Evolutionary conservation across 2,888 invertebrate genomes (phyloP), one percentile per base, ranked within the genome.

Genomic region (Mimas tiliae): DNA sequence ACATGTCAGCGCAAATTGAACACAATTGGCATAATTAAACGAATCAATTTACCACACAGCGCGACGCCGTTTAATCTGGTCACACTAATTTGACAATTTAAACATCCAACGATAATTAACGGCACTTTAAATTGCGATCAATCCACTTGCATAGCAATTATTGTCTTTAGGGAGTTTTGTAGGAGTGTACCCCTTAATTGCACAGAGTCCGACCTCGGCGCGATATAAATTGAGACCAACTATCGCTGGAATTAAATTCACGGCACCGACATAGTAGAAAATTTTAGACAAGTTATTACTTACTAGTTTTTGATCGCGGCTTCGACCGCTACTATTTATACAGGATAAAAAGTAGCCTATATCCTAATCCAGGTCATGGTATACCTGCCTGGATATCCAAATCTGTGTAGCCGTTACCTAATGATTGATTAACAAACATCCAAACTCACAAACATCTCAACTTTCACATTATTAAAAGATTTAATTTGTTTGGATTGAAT

Each of bases 41-140:
- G 58, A 58, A 58, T 42, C 38, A 58, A 58, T 58, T 42, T 38
- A 42, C 16, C 19, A 34, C 34, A 42, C 42, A 14, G 58, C 42
- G 19, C 50, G 53, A 34, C 42, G 12, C 58, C 58, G 58, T 58
- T 58, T 58, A 68, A 65, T 69, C 14, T 42, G 42, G 51, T 50
- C 68, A 67, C 68, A 48, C 67, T 48, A 55, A 51, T 69, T 67
- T 67, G 68, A 71, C 68, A 62, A 72, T 65, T 68, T 70, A 68
- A 70, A 69, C 67, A 67, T 67, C 64, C 66, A 71, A 72, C 76
- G 73, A 78, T 76, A 77, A 79, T 79, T 80, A 74, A 69, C 74
- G 74, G 72, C 77, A 74, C 71, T 76, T 76, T 75, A 74, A 79
- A 77, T 75, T 70, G 79, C 74, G 70, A 78, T 80, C 79, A 76